Percentiles rank a stretch among this genome's conserved stretches.
These are phyloP conservation scores for Lasioglossum lativentre DNA, from an alignment of 2,888 invertebrate genomes.

Conservation along the genomic window DNA sequence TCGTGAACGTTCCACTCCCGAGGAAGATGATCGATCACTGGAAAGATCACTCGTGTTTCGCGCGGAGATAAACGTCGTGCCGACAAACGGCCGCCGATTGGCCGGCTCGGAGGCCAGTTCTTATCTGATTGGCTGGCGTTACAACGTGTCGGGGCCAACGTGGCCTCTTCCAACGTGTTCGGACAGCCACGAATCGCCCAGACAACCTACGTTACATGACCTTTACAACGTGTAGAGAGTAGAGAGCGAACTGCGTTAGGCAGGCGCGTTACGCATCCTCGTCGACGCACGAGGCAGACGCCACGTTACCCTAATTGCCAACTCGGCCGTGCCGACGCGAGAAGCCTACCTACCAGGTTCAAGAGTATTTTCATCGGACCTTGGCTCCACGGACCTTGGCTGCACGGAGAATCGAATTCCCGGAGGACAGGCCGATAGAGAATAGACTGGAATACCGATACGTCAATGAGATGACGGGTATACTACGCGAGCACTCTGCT, in stretches of 20 bases:
- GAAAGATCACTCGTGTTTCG: conserved; percentile 48
- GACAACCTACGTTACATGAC: conserved; percentile 44
- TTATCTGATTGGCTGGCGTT: conserved; percentile 44
- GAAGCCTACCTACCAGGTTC: background rate
- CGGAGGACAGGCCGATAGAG: background rate
- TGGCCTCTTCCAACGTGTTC: conserved; percentile 62
- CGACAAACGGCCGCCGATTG: conserved; percentile 33
- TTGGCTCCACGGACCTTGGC: background rate
- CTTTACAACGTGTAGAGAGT: conserved; percentile 43
- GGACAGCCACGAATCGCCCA: conserved; percentile 44
- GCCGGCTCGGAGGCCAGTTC: conserved; percentile 22
- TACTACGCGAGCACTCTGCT: background rate
- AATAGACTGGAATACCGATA: background rate
- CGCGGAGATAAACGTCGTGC: conserved; percentile 49
- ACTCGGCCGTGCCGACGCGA: background rate
- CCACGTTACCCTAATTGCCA: conserved; percentile 7
- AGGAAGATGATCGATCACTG: conserved; percentile 50
- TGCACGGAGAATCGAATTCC: background rate
- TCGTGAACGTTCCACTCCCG: background rate
- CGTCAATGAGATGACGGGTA: background rate
- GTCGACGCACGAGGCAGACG: background rate
- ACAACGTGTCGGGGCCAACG: conserved; percentile 40
- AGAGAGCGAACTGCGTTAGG: conserved; percentile 39
- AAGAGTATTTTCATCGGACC: conserved; percentile 3
- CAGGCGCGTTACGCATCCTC: conserved; percentile 25